Conservation (phyloP, 2,113 vertebrate genomes). For the Toxostoma redivivum region DNA sequence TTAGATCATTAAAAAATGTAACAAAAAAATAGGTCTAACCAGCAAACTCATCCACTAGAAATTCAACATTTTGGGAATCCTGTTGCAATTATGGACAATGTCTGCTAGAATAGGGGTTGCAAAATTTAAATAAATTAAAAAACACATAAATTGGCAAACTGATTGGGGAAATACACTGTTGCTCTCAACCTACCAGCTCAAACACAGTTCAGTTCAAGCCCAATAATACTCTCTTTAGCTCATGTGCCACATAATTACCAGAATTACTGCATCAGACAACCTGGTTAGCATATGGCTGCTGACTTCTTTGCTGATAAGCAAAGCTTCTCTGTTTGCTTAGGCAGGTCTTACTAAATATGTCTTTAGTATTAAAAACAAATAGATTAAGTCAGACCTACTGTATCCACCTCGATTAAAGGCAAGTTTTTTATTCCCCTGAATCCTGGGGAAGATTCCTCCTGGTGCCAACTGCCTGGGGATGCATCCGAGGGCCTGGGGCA, state of each 20-base stretch:
- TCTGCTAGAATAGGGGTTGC: background rate
- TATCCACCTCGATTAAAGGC: background rate
- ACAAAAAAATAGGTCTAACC: background rate
- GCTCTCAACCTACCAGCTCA: background rate
- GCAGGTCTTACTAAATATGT: background rate
- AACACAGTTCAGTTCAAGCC: background rate
- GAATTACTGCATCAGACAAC: background rate
- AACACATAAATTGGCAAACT: background rate
- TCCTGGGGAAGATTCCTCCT: background rate
- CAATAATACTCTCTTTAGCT: background rate
- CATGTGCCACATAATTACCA: background rate
- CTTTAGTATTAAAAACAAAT: background rate
- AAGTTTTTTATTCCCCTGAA: background rate
- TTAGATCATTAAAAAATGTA: background rate
- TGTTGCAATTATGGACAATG: background rate
- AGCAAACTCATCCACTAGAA: background rate
- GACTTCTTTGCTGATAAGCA: background rate
- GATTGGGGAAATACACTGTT: background rate
- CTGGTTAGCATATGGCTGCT: background rate
- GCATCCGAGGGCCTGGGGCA: rapidly evolving
- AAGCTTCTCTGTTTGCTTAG: background rate
- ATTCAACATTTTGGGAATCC: background rate
- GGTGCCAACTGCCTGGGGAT: background rate
- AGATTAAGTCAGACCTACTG: background rate
- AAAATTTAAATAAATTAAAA: background rate